Evolutionary conservation across 2,797 vertebrate genomes (phyloP), one percentile per base, ranked within the genome.

Genomic region (Bovichtus diacanthus): DNA sequence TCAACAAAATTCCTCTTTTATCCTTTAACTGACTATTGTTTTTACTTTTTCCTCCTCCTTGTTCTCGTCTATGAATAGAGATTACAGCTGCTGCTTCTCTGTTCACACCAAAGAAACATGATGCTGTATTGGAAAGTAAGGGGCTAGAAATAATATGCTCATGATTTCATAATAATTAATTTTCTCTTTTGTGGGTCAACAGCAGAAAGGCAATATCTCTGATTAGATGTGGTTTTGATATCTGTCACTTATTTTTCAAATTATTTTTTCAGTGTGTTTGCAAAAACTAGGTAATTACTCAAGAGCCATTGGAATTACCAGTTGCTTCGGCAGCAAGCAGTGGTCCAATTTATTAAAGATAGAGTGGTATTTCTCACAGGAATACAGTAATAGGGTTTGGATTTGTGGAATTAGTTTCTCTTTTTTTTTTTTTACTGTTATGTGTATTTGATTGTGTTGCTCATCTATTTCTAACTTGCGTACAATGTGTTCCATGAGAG

Each of bases 21-120:
- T 51, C 43, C 27, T 75, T 70, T 75, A 74, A 71, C 60, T 9
- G 46, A 36, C 44, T 69, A 69, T 69, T 41, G 64, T 64, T 70
- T 73, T 59, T 23, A 2, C 21, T 41, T 36, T 53, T 61, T 69
- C 46, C 25, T 66, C 58, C 4, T 50, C n/a, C 0, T 31, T 16
- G 43, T 21, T 55, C 25, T 66, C 62, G n/a, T 65, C 44, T 47
- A 46, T 56, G 39, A 67, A 73, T 56, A 36, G 41, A 73, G 19
- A 73, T 67, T 49, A 31, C 56, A 73, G 49, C 50, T 56, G 8
- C 39, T 39, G 60, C 34, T n/a, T 67, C 23, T 62, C 8, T 69
- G 23, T 59, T 71, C 53, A 41, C 34, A 43, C n/a, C 39, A 27
- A 36, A n/a, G 29, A 31, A 44, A 19, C 61, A 53, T 19, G 36